Evolutionary conservation across 2,797 vertebrate genomes (phyloP).

Genomic region (Propithecus deckenii): DNA sequence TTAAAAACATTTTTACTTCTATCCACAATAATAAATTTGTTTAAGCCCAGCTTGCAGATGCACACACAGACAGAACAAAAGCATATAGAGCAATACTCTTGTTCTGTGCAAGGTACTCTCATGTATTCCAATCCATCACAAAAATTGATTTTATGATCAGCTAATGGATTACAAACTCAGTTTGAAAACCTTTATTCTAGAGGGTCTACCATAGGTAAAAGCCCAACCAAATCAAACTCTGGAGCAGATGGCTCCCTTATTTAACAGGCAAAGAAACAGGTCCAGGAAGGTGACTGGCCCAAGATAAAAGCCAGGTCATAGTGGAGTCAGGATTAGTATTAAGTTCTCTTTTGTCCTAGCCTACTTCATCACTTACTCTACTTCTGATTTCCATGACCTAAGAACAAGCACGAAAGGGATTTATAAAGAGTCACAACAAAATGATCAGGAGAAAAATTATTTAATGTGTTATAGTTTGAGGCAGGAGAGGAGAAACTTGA

Average conservation of each 20-base stretch:
- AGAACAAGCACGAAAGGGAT: background rate
- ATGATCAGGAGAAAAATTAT: background rate
- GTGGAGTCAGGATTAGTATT: background rate
- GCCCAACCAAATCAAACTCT: background rate
- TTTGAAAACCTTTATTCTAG: constrained; percentile 1
- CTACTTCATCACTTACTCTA: background rate
- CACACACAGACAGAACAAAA: background rate
- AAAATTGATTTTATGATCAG: background rate
- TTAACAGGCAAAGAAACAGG: constrained; percentile 18
- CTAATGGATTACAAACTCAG: background rate
- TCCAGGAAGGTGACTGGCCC: background rate
- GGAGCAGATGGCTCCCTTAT: background rate
- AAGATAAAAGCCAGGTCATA: background rate
- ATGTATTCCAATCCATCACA: background rate
- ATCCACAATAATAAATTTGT: background rate
- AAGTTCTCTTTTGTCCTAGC: background rate
- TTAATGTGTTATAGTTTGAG: background rate
- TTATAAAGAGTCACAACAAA: background rate
- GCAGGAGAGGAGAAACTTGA: background rate
- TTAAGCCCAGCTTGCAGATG: background rate
- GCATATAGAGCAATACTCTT: background rate
- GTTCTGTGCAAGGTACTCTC: background rate
- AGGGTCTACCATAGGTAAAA: background rate
- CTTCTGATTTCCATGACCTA: background rate
- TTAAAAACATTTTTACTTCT: background rate